Conservation (phyloP, 1,140 invertebrate species). For the Cotesia vestalis region DNA sequence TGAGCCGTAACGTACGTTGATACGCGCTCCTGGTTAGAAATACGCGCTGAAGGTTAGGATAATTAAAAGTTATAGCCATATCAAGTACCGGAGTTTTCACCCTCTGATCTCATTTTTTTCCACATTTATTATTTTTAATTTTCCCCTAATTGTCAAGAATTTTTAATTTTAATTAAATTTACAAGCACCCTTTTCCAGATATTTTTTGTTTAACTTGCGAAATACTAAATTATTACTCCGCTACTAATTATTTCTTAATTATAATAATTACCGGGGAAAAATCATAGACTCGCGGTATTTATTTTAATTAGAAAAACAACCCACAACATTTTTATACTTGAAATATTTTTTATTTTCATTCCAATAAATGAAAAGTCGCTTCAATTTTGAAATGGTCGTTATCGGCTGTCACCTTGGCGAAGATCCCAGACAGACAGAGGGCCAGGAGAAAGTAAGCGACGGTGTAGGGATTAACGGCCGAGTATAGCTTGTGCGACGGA, state of each 20-base stretch:
- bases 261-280: no score
- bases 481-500: conserved; percentile 10
- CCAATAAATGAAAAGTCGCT: no score
- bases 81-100: conserved; percentile 32
- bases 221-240: no score
- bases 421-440: background rate
- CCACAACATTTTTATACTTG: no score
- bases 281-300: no score
- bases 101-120: conserved; percentile 24
- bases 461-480: conserved; percentile 31
- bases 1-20: no score
- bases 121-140: conserved; percentile 21
- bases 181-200: background rate
- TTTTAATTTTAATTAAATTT: conserved; percentile 10
- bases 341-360: no score
- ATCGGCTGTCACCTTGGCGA: background rate
- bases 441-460: conserved; percentile 13
- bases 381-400: no score
- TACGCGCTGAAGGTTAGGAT: conserved; percentile 32
- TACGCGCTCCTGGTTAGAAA: background rate
- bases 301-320: no score
- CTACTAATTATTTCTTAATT: no score
- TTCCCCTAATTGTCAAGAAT: conserved; percentile 1
- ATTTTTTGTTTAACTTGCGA: conserved; percentile 5
- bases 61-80: conserved; percentile 53